Percentiles rank a stretch among this genome's conserved stretches.
Evolutionary conservation across 2,113 vertebrate species (phyloP).

Genomic region (Leuciscus idus): DNA sequence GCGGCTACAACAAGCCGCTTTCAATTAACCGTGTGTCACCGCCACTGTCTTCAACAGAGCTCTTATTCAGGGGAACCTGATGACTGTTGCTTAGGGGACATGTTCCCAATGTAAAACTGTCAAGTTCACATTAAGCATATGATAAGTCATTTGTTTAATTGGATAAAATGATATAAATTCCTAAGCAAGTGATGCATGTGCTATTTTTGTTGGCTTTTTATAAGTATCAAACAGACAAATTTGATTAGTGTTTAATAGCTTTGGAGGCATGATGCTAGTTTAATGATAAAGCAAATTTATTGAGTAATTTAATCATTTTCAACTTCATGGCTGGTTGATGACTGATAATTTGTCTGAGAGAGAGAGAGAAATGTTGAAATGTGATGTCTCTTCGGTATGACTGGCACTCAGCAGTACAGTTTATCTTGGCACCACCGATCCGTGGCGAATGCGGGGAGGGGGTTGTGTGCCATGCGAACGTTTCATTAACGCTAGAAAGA

Average conservation of each 20-base stretch:
- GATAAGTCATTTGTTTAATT: slow-evolving; percentile 43
- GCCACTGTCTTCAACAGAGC: neutral
- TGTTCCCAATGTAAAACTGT: slow-evolving; percentile 12
- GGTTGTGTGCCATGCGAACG: neutral
- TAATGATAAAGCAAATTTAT: slow-evolving; percentile 27
- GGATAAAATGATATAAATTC: slow-evolving; percentile 6
- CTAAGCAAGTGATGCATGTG: neutral
- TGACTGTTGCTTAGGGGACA: slow-evolving; percentile 39
- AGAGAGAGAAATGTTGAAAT: neutral
- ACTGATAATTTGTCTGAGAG: slow-evolving; percentile 8
- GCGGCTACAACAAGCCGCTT: slow-evolving; percentile 47
- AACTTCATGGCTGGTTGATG: slow-evolving; percentile 11
- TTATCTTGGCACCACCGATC: slow-evolving; percentile 4
- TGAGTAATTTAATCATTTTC: slow-evolving; percentile 19
- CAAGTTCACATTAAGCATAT: slow-evolving; percentile 11
- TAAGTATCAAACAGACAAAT: neutral
- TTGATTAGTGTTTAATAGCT: neutral
- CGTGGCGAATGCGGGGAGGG: neutral
- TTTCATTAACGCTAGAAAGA: slow-evolving; percentile 14
- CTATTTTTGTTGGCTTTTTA: neutral
- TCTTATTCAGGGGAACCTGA: slow-evolving; percentile 45
- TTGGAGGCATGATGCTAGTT: slow-evolving; percentile 4
- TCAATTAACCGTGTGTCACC: slow-evolving; percentile 49
- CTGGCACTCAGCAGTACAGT: slow-evolving; percentile 7
- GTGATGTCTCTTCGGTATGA: slow-evolving; percentile 4